Evolutionary conservation across 2,113 vertebrate species (phyloP).

Genomic region (Mesitornis unicolor): DNA sequence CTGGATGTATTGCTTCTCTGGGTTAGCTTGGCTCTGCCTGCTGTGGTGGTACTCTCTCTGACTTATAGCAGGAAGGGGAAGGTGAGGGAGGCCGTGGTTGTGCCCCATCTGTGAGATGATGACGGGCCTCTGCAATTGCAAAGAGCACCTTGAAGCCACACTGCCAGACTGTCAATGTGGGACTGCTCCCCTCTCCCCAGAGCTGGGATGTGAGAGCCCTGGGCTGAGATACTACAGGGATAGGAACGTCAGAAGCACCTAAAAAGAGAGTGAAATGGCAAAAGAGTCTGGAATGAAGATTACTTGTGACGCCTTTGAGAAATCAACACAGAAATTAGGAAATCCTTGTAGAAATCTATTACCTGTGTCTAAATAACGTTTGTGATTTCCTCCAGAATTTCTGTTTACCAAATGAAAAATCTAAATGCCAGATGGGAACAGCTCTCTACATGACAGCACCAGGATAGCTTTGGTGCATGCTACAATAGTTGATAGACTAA

Average conservation of each 20-base stretch:
- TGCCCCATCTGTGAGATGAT: background rate
- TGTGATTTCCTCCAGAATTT: background rate
- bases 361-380: background rate
- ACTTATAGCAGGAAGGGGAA: background rate
- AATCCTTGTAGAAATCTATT: background rate
- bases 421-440: background rate
- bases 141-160: background rate
- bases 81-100: background rate
- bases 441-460: background rate
- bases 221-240: background rate
- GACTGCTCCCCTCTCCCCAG: accelerated
- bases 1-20: background rate
- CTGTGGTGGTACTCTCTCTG: background rate
- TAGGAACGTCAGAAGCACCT: background rate
- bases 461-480: background rate
- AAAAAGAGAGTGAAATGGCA: background rate
- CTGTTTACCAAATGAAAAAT: background rate
- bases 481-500: background rate
- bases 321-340: background rate
- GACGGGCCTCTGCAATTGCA: accelerated
- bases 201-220: background rate
- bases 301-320: background rate
- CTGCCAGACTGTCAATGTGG: accelerated
- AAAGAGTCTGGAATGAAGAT: background rate
- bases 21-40: background rate